Evolutionary conservation across 2,113 vertebrate species (phyloP).

Genomic region (Strix uralensis): DNA sequence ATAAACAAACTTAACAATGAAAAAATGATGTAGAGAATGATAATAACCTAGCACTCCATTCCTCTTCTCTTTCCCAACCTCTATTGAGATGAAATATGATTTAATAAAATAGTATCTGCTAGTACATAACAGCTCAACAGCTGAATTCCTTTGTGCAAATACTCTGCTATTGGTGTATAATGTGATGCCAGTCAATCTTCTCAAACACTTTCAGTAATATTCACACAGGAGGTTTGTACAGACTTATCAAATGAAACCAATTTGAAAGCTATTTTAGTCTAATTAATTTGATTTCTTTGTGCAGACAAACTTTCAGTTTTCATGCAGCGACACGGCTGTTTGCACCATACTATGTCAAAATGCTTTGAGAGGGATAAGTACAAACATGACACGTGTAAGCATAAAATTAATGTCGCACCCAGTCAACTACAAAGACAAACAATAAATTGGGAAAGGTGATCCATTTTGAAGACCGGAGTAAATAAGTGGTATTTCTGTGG

Average conservation of each 20-base stretch:
- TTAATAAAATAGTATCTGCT: neutral
- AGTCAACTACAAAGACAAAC: neutral
- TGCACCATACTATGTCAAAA: neutral
- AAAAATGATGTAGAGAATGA: neutral
- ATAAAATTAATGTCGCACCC: neutral
- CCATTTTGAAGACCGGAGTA: neutral
- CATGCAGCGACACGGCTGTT: neutral
- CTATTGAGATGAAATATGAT: neutral
- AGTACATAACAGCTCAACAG: neutral
- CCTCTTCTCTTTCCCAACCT: neutral
- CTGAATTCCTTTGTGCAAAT: neutral
- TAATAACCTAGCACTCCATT: neutral
- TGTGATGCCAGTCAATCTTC: neutral
- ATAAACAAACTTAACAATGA: neutral
- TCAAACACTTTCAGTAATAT: neutral
- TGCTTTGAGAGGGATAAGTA: neutral
- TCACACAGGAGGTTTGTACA: neutral
- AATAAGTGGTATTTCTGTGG: neutral
- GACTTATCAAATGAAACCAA: neutral
- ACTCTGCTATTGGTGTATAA: neutral
- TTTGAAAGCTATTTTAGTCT: neutral
- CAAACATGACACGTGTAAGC: neutral
- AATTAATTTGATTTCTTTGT: neutral
- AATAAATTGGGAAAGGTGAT: neutral
- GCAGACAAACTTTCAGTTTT: neutral